These are phyloP conservation scores for Tinamus guttatus DNA, from an alignment of 2,113 vertebrate genomes.

Conservation along the genomic window DNA sequence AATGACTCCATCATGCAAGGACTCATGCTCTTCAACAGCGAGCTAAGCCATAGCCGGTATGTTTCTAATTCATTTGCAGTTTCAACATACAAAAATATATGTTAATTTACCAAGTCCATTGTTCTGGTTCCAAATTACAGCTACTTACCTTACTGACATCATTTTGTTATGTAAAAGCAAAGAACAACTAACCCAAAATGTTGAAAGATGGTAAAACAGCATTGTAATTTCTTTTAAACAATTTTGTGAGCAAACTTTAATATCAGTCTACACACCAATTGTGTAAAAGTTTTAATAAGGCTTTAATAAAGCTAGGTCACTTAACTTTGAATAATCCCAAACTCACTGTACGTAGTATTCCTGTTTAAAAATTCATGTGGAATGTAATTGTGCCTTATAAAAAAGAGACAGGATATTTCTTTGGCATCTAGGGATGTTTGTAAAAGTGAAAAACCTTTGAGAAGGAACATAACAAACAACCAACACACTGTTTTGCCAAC, in stretches of 20 bases:
- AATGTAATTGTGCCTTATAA: not conserved
- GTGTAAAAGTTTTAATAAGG: not conserved
- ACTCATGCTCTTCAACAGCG: not conserved
- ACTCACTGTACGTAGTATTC: not conserved
- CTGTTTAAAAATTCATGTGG: not conserved
- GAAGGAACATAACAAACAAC: not conserved
- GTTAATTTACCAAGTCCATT: not conserved
- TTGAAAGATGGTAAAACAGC: not conserved
- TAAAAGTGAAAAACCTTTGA: not conserved
- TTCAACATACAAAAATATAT: not conserved
- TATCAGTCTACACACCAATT: not conserved
- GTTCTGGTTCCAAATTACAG: not conserved
- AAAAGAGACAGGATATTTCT: not conserved
- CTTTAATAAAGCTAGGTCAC: not conserved
- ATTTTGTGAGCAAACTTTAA: not conserved
- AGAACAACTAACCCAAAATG: not conserved
- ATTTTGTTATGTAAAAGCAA: not conserved
- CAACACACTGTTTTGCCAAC: not conserved
- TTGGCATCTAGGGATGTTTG: not conserved
- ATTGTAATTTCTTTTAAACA: not conserved
- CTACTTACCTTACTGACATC: slow-evolving; percentile 1
- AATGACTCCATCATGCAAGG: not conserved
- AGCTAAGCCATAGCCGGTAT: not conserved
- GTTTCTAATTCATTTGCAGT: not conserved
- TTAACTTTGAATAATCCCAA: not conserved